Evolutionary conservation across 92 coral and sea anemone genomes (phyloP), one percentile per base, ranked within the genome.

Genomic region (Heliopora coerulea): DNA sequence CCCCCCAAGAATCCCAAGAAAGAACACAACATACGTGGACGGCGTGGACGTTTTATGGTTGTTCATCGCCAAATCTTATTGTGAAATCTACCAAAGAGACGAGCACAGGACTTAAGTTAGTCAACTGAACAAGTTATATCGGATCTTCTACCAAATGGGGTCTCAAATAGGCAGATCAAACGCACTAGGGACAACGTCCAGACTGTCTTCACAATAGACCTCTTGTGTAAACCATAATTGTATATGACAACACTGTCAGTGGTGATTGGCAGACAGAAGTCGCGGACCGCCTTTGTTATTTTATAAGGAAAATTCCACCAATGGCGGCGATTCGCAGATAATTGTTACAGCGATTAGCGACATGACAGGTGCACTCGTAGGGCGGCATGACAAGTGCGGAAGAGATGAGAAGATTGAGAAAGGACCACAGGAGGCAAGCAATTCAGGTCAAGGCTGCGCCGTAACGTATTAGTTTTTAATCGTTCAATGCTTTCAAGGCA

Each of bases 1-100:
- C 17, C 58, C 30, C 50, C 78, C 29, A 48, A 80, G 42, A 44
- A 85, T 50, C 63, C 65, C 78, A 69, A 85, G 62, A 58, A 72
- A 56, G 59, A 66, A 19, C 49, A 73, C 39, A 21, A 81, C 25
- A 52, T 82, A 54, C 29, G n/a, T 49, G 28, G 65, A 1, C 52
- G 15, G 10, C 14, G 52, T 46, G 10, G 52, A 46, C n/a, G 14
- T 46, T 6, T n/a, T n/a, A n/a, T 15, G 52, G 15, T 37, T 4
- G 7, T 46, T n/a, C 10, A 6, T 46, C n/a, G 14, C n/a, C n/a
- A 46, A 46, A 2, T n/a, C 14, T 46, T 6, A 46, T 2, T 2
- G 10, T 46, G 15, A 46, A 7, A 6, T 2, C 14, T 2, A 46
- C n/a, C 14, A 46, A 46, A n/a, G 52, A 46, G n/a, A 7, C 3